Percentiles rank a stretch among this genome's conserved stretches.
phyloP scores from a whole-genome alignment of 2,113 vertebrate genomes.

The Mionectes macconnelli region DNA sequence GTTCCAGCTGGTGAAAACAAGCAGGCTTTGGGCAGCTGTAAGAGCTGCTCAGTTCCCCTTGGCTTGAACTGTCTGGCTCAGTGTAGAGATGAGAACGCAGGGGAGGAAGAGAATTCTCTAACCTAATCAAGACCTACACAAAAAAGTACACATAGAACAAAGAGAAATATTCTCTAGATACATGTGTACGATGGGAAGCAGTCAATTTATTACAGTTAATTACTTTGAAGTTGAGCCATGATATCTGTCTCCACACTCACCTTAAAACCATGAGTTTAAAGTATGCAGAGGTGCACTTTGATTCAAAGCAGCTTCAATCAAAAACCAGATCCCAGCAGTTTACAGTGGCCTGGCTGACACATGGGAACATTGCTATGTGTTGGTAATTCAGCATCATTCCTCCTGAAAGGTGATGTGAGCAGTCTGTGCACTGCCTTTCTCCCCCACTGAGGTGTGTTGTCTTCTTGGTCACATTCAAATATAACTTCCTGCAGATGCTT shows the following conservation, averaged over 20 bases:
- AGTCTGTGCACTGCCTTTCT: neutral
- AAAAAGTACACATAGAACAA: neutral
- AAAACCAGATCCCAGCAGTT: neutral
- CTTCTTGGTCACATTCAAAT: neutral
- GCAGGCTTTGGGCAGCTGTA: neutral
- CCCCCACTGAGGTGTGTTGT: neutral
- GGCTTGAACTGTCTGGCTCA: neutral
- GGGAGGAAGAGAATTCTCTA: neutral
- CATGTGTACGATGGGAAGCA: fast-evolving
- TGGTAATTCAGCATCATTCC: neutral
- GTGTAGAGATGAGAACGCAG: neutral
- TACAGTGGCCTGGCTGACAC: neutral
- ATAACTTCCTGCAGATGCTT: neutral
- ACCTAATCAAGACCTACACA: neutral
- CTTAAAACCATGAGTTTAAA: neutral
- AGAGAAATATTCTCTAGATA: neutral
- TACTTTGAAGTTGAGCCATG: neutral
- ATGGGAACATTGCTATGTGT: fast-evolving
- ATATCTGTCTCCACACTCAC: neutral
- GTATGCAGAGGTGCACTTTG: neutral
- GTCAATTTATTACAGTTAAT: neutral
- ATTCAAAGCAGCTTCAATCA: neutral
- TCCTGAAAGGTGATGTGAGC: neutral
- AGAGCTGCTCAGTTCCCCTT: neutral
- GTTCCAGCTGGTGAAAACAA: neutral